Evolutionary conservation across 2,888 invertebrate species (phyloP).

Genomic region (Galerucella pusilla): DNA sequence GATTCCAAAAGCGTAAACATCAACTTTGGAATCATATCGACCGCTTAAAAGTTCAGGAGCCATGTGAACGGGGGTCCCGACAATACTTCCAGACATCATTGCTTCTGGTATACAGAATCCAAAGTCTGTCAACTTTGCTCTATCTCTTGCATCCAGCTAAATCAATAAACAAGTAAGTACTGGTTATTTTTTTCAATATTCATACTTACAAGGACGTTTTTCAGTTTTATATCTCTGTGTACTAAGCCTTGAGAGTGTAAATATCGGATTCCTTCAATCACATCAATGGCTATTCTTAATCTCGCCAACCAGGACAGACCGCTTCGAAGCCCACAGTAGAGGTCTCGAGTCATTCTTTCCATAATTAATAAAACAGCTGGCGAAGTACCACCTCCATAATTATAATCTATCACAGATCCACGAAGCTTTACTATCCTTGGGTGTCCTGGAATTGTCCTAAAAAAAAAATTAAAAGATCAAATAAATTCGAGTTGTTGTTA

Average conservation of each 20-base stretch:
- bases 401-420: constrained; percentile 85
- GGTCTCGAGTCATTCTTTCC: constrained; percentile 78
- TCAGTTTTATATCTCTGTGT: constrained; percentile 89
- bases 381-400: constrained; percentile 75
- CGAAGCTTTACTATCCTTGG: constrained; percentile 79
- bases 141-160: constrained; percentile 74
- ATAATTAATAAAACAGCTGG: constrained; percentile 86
- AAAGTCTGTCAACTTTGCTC: constrained; percentile 87
- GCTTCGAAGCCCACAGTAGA: constrained; percentile 79
- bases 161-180: constrained; percentile 24
- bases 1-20: constrained; percentile 91
- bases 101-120: constrained; percentile 92
- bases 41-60: constrained; percentile 88
- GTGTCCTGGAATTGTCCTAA: constrained; percentile 83
- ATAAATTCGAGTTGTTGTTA: background rate
- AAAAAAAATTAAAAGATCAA: constrained; percentile 7
- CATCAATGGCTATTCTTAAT: constrained; percentile 82
- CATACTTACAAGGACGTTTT: constrained; percentile 80
- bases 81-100: constrained; percentile 90
- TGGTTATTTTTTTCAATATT: background rate
- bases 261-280: constrained; percentile 88
- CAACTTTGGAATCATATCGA: constrained; percentile 84
- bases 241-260: constrained; percentile 89
- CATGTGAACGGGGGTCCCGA: constrained; percentile 92
- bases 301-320: constrained; percentile 74